Percentiles rank a stretch among this genome's conserved stretches.
These are phyloP conservation scores for Physella acuta DNA, from an alignment of 1,140 invertebrate genomes.

Conservation along the genomic window DNA sequence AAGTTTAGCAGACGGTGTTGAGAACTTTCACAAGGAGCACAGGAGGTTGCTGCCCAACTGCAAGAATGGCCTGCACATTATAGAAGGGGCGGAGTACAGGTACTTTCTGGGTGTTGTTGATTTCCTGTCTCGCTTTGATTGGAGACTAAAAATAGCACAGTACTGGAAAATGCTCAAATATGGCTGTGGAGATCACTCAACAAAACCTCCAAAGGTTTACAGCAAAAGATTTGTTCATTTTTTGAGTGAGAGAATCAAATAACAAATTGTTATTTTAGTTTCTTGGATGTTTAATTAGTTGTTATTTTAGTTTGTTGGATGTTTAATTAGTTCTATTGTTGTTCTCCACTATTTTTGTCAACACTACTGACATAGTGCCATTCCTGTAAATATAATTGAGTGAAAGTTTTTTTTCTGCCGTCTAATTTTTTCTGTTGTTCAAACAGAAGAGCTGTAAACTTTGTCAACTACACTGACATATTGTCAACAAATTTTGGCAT, in stretches of 20 bases:
- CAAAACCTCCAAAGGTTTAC: constrained; percentile 37
- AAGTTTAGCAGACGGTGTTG: constrained; percentile 12
- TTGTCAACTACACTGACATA: no score
- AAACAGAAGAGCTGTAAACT: no score
- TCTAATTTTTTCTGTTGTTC: no score
- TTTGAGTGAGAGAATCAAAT: constrained; percentile 31
- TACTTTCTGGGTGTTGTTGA: constrained; percentile 45
- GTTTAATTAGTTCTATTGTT: no score
- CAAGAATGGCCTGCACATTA: constrained; percentile 41
- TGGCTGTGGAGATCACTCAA: constrained; percentile 38
- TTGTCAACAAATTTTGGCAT: no score
- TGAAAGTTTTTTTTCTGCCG: no score
- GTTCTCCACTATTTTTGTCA: no score
- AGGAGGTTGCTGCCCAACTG: constrained; percentile 38
- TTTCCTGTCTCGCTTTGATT: constrained; percentile 40
- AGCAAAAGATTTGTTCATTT: constrained; percentile 36
- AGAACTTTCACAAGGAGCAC: constrained; percentile 4
- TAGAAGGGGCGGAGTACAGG: constrained; percentile 36
- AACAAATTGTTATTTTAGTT: no score
- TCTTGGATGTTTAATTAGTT: no score
- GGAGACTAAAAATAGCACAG: constrained; percentile 31
- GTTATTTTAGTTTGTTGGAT: no score
- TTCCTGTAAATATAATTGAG: no score
- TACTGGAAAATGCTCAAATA: constrained; percentile 39
- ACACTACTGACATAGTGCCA: no score